Conservation (phyloP, 53 echinoderm and acorn worm genomes). For the Hippasteria phrygiana region DNA sequence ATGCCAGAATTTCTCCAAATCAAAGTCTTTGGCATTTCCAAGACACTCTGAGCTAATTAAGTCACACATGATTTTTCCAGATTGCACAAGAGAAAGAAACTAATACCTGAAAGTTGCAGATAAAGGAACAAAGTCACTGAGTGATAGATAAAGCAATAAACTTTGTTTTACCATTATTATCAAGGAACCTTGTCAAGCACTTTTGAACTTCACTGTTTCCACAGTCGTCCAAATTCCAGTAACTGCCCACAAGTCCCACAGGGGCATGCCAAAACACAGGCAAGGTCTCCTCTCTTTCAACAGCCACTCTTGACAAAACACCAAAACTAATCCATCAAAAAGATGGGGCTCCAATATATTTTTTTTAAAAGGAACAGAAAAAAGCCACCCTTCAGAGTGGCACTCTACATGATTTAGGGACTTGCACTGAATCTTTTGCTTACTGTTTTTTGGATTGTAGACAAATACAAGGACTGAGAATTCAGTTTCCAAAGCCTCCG, state of each 20-base stretch:
- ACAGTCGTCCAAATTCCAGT: conserved; percentile 40
- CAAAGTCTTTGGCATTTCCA: conserved; percentile 1
- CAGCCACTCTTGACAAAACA: conserved; percentile 49
- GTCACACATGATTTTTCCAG: too few relatives aligned
- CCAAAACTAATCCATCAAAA: conserved; percentile 16
- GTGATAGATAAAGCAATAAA: not conserved
- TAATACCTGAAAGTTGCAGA: too few relatives aligned
- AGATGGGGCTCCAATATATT: not conserved
- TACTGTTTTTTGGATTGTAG: too few relatives aligned
- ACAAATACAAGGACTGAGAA: too few relatives aligned
- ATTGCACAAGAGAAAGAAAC: too few relatives aligned
- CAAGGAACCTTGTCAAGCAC: conserved; percentile 12
- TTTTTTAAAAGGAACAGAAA: not conserved
- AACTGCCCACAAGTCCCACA: conserved; percentile 8
- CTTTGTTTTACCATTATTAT: too few relatives aligned
- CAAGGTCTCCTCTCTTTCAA: conserved; percentile 17
- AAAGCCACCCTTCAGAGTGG: not conserved
- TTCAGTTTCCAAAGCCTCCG: too few relatives aligned
- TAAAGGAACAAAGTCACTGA: not conserved
- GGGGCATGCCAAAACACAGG: conserved; percentile 36
- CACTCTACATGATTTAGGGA: not conserved
- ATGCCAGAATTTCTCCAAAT: too few relatives aligned
- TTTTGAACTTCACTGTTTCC: conserved; percentile 25
- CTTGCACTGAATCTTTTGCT: too few relatives aligned
- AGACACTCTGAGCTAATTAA: not conserved